Evolutionary conservation across 92 coral and sea anemone genomes (phyloP), one percentile per base, ranked within the genome.

Genomic region (Plumapathes pennacea): DNA sequence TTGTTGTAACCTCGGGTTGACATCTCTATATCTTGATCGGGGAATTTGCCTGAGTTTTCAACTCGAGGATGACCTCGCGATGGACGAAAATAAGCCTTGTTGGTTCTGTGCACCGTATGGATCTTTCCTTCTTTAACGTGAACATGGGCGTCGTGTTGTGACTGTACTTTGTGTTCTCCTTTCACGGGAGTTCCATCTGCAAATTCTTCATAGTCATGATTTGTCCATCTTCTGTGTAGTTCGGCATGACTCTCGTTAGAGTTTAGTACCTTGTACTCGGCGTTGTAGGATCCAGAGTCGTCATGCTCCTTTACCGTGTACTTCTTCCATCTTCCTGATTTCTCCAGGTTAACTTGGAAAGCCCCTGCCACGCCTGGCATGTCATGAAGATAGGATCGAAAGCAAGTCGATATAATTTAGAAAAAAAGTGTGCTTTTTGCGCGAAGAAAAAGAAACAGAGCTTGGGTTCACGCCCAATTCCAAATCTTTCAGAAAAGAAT

Each of bases 1-100:
- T 66, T 72, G 64, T 80, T 88, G 63, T 88, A 85, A 23, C 96
- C 96, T 30, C 74, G 77, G 12, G 90, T 72, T 54, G 81, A 73
- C 57, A 88, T 55, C 37, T 88, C 84, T 25, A 88, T 72, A 39
- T 88, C 90, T 11, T 85, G 96, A 23, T 88, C 76, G 20, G 50
- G 48, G 40, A 67, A 83, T 21, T 44, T 84, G 33, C 71, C 66
- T 31, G 67, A 48, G 54, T 83, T 83, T 26, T 78, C 82, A 17
- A 81, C 87, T 46, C 87, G 60, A 36, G 82, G 85, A 57, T 78
- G 72, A 4, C 76, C 67, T 36, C 69, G 73, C 4, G 73, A 62
- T 9, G 70, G 58, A 18, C 32, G 83, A n/a, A 88, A 57, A 1
- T 64, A 51, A 1, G 87, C 81, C 11, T 43, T 64, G 30, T 70